These are phyloP conservation scores for Drosophila kanekoi DNA, from an alignment of 2,888 invertebrate genomes.

Conservation along the genomic window DNA sequence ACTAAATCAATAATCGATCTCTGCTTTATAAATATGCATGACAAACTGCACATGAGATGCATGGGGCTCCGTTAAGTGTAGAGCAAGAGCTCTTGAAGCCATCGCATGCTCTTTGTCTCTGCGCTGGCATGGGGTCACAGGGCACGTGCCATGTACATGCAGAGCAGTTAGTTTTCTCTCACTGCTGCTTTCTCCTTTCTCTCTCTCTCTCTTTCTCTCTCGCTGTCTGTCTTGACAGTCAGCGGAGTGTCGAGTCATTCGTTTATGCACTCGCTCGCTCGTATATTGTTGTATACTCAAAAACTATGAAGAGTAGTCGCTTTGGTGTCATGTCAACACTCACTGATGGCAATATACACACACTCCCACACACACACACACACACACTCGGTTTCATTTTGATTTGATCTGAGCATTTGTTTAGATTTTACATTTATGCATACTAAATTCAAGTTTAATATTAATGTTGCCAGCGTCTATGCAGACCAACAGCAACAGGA, in stretches of 20 bases:
- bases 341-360: slow-evolving; percentile 22
- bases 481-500: not conserved
- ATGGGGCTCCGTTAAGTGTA: not conserved
- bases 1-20: not conserved
- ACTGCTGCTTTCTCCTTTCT: not conserved
- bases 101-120: slow-evolving; percentile 32
- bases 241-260: slow-evolving; percentile 62
- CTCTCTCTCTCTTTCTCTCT: not conserved
- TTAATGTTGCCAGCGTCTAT: slow-evolving; percentile 36
- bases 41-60: slow-evolving; percentile 3
- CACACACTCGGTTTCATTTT: slow-evolving; percentile 45
- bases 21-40: not conserved
- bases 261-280: slow-evolving; percentile 66
- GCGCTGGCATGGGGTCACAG: slow-evolving; percentile 23
- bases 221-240: slow-evolving; percentile 27
- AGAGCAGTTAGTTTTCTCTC: slow-evolving; percentile 1
- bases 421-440: slow-evolving; percentile 33
- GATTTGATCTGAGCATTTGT: slow-evolving; percentile 51
- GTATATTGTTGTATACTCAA: slow-evolving; percentile 61
- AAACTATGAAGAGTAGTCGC: slow-evolving; percentile 63
- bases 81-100: slow-evolving; percentile 30
- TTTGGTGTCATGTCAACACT: slow-evolving; percentile 61
- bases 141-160: slow-evolving; percentile 52
- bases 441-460: slow-evolving; percentile 63
- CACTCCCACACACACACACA: not conserved